A percentile compares a stretch with the other conserved stretches of the same genome.
Conservation (phyloP, 2,797 vertebrate genomes). For the Staurois parvus region DNA sequence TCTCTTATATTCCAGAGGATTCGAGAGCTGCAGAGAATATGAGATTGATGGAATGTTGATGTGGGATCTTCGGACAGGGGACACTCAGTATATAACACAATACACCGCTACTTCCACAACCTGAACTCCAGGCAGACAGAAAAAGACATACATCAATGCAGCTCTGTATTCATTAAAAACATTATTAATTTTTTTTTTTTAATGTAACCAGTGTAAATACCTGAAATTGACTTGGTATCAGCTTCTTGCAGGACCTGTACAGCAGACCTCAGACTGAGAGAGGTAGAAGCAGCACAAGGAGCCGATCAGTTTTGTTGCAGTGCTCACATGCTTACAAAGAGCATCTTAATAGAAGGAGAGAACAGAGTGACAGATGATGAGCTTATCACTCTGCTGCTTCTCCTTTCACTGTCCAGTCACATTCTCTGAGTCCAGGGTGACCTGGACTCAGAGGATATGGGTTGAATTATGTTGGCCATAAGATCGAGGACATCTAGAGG, state of each 20-base stretch:
- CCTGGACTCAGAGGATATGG: neutral
- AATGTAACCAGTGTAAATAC: neutral
- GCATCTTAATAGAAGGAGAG: neutral
- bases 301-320: neutral
- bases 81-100: neutral
- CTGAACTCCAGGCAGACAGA: neutral
- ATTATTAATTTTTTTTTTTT: no score
- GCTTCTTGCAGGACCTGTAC: neutral
- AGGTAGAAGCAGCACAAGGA: neutral
- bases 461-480: no score
- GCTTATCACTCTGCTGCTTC: neutral
- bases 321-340: neutral
- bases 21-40: constrained; percentile 70
- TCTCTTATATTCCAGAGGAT: constrained; percentile 79
- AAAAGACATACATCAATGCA: neutral
- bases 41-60: neutral
- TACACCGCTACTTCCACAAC: neutral
- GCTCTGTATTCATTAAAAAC: no score
- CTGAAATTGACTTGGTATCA: neutral
- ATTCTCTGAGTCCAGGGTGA: neutral
- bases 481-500: no score
- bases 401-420: neutral
- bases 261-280: neutral
- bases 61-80: neutral
- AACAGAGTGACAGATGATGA: neutral